Conservation (phyloP, 2,113 vertebrate species). For the Macrotis lagotis region DNA sequence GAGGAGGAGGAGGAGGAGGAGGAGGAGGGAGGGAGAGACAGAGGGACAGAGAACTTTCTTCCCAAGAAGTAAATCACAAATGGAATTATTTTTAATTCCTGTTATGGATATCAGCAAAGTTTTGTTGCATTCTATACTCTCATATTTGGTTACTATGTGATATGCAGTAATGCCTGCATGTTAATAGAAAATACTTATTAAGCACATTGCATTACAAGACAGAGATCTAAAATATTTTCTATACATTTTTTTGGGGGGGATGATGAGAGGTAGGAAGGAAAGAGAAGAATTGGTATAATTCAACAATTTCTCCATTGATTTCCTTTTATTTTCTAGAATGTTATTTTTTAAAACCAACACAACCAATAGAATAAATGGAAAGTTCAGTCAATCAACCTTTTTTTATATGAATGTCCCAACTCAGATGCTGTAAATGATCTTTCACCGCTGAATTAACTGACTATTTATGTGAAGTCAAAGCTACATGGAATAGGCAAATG, state of each 20-base stretch:
- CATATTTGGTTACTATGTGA: constrained; percentile 68
- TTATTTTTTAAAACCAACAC: constrained; percentile 8
- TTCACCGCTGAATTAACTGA: neutral
- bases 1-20: neutral
- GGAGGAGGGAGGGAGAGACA: neutral
- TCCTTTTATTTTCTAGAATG: constrained; percentile 8
- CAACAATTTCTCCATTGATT: constrained; percentile 39
- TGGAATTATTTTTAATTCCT: constrained; percentile 39
- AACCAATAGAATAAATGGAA: constrained; percentile 22
- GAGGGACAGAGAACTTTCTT: neutral
- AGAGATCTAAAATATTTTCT: neutral
- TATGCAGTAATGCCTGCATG: constrained; percentile 62
- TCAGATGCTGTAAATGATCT: neutral
- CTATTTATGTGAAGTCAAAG: neutral
- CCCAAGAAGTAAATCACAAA: constrained; percentile 26
- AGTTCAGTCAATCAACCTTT: constrained; percentile 1
- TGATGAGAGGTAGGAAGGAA: neutral
- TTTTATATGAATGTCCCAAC: constrained; percentile 1
- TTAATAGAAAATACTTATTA: constrained; percentile 37
- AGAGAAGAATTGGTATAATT: neutral
- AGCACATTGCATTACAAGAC: neutral
- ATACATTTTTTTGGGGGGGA: neutral
- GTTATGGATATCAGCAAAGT: neutral
- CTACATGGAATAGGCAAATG: neutral
- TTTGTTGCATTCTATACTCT: constrained; percentile 56